Conservation (phyloP, 1,140 invertebrate genomes). For the Drosophila teissieri region DNA sequence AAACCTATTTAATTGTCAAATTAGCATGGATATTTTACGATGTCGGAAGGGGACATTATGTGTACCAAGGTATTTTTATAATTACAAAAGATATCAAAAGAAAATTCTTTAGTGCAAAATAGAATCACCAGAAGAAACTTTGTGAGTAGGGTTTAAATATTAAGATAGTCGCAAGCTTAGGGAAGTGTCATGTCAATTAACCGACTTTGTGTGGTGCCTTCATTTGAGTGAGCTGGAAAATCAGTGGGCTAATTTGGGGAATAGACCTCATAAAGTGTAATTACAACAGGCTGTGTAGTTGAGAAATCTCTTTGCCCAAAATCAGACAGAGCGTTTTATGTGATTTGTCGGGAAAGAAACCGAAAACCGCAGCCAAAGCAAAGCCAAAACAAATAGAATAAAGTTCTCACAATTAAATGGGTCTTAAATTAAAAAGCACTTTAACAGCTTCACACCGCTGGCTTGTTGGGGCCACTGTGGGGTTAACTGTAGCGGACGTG, state of each 20-base stretch:
- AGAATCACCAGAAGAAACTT: background rate
- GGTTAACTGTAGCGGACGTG: conserved; percentile 71
- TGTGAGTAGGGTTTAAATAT: background rate
- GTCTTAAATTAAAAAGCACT: conserved; percentile 82
- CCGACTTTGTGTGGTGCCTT: conserved; percentile 6
- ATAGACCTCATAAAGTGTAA: conserved; percentile 69
- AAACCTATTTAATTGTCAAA: conserved; percentile 18
- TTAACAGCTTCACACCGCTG: conserved; percentile 75
- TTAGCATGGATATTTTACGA: conserved; percentile 21
- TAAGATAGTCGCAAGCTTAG: background rate
- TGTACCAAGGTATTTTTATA: background rate
- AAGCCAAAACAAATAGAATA: conserved; percentile 69
- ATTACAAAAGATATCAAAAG: background rate
- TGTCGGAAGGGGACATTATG: background rate
- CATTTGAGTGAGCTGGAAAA: conserved; percentile 1
- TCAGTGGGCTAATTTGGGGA: conserved; percentile 55
- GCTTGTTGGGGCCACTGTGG: conserved; percentile 22
- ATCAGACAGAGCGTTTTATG: conserved; percentile 54
- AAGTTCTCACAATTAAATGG: conserved; percentile 83
- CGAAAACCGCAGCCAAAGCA: conserved; percentile 2
- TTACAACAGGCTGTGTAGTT: conserved; percentile 53
- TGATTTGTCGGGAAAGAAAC: conserved; percentile 42
- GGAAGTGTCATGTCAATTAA: conserved; percentile 22
- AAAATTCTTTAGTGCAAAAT: background rate
- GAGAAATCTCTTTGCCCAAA: conserved; percentile 29